phyloP scores from a whole-genome alignment of 2,113 vertebrate species.

The Taurulus bubalis region DNA sequence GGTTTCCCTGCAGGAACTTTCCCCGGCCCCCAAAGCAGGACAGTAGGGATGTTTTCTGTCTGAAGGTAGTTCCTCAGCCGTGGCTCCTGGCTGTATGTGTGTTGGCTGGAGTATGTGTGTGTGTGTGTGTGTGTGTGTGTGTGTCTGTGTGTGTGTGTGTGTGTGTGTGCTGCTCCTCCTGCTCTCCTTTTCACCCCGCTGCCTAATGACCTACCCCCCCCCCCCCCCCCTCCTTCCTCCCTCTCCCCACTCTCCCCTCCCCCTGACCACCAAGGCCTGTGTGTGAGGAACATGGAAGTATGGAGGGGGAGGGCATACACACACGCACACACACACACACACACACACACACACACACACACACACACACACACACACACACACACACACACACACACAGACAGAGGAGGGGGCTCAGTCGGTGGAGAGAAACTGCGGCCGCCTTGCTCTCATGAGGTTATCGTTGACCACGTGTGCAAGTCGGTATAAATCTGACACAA shows the following conservation, averaged over 20 bases:
- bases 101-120: too few species aligned
- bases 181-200: conserved; percentile 63
- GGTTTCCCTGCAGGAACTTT: too few species aligned
- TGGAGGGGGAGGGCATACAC: conserved; percentile 59
- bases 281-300: conserved; percentile 58
- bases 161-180: conserved; percentile 37
- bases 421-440: too few species aligned
- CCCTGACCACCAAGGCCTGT: conserved; percentile 35
- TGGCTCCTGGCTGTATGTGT: too few species aligned
- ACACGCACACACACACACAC: conserved; percentile 38
- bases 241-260: conserved; percentile 42
- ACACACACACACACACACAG: conserved; percentile 56
- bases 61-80: too few species aligned
- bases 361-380: conserved; percentile 39
- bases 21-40: too few species aligned
- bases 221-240: conserved; percentile 12
- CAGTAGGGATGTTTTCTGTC: too few species aligned
- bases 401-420: conserved; percentile 61
- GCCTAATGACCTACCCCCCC: conserved; percentile 68
- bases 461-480: too few species aligned
- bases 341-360: conserved; percentile 58
- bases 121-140: neutral
- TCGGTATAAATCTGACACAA: too few species aligned
- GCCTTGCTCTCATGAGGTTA: too few species aligned
- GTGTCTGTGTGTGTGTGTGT: neutral